Evolutionary conservation across 2,113 vertebrate genomes (phyloP), one percentile per base, ranked within the genome.

Genomic region (Platysteira castanea): DNA sequence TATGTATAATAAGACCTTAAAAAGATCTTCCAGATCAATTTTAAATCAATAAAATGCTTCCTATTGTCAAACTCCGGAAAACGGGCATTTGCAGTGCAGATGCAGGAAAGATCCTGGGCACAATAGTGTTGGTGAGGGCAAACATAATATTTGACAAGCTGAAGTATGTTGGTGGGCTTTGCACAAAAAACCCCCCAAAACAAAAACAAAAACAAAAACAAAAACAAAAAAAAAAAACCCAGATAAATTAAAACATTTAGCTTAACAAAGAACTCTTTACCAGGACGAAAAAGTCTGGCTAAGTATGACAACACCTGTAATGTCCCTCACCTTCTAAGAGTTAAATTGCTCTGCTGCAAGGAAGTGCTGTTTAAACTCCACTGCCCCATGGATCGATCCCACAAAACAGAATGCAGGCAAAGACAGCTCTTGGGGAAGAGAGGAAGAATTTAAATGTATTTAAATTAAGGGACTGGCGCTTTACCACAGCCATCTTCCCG

Each of bases 401-500:
- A 59, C 49, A 83, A 84, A 84, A 59, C 33, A 71, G 77, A 80
- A 77, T 3, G 35, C 44, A 63, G 8, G 47, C 30, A 24, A 68
- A 22, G n/a, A 8, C 35, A 71, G 75, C 60, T 64, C 56, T 84
- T 67, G 42, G 80, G 42, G 80, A 70, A 56, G 65, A 57, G 54
- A 74, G 42, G 18, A 20, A 56, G 35, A 47, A 60, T 77, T 84
- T 56, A 63, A 69, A 63, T 49, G 47, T 18, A 11, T 46, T 37
- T 49, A 39, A 54, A 15, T 5, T 42, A 30, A 37, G 41, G 65
- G 82, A 49, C 13, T 20, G 52, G 13, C 28, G 8, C 90, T 83
- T 71, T 76, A 8, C 75, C 90, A 59, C 88, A 89, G 93, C 80
- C 87, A 83, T 73, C 92, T 91, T 92, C 91, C 31, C 71, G 49